These are phyloP conservation scores for Phoebastria nigripes DNA, from an alignment of 2,797 vertebrate genomes.

Conservation along the genomic window DNA sequence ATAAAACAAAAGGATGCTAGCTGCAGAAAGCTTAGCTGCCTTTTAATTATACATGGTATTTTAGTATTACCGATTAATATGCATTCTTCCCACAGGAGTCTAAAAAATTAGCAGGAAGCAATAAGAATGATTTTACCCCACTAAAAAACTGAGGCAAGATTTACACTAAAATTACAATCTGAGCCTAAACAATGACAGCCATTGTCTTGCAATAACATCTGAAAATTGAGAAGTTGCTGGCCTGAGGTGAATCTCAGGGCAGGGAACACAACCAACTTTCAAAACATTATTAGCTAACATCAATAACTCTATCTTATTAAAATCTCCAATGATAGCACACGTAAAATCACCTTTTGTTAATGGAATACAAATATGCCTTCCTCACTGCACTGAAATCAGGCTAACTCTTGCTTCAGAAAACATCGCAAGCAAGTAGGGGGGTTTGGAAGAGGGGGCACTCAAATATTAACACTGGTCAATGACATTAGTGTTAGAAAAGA, in stretches of 20 bases:
- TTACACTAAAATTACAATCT: slow-evolving; percentile 43
- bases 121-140: background rate
- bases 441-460: background rate
- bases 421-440: background rate
- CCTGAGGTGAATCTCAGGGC: slow-evolving; percentile 67
- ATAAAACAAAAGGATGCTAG: background rate
- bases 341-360: slow-evolving; percentile 57
- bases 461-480: slow-evolving; percentile 68
- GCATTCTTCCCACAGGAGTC: background rate
- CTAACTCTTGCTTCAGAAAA: background rate
- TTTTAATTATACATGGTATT: background rate
- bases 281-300: slow-evolving; percentile 44
- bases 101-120: background rate
- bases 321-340: slow-evolving; percentile 44
- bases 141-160: background rate
- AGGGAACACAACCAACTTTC: slow-evolving; percentile 54
- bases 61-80: background rate
- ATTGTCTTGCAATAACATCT: slow-evolving; percentile 65
- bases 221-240: slow-evolving; percentile 67
- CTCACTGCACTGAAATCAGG: background rate
- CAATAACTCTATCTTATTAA: slow-evolving; percentile 55
- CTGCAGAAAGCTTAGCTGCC: background rate
- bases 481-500: slow-evolving; percentile 62
- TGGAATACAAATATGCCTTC: slow-evolving; percentile 45
- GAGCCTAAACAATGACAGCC: slow-evolving; percentile 49